These are phyloP conservation scores for Lutraria rhynchaena DNA, from an alignment of 1,140 invertebrate species.

Conservation along the genomic window DNA sequence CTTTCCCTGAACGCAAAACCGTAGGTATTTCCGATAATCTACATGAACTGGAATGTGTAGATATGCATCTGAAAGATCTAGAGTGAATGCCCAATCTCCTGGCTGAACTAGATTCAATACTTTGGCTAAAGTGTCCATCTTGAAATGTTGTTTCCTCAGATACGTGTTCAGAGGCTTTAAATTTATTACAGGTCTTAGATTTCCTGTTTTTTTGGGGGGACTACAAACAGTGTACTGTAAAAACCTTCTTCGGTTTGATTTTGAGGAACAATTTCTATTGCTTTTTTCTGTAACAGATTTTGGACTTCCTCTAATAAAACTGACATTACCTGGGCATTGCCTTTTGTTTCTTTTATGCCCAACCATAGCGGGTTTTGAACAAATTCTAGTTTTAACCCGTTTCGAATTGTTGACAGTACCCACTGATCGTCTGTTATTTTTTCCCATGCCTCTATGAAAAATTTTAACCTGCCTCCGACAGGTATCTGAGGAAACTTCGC, in stretches of 20 bases:
- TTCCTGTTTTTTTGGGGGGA: slow-evolving; percentile 32
- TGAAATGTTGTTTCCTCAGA: slow-evolving; percentile 37
- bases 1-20: slow-evolving; percentile 17
- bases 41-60: neutral
- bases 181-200: slow-evolving; percentile 41
- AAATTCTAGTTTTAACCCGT: slow-evolving; percentile 5
- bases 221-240: slow-evolving; percentile 43
- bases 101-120: slow-evolving; percentile 16
- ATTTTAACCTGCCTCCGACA: neutral
- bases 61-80: slow-evolving; percentile 33
- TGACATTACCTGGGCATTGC: neutral
- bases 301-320: neutral
- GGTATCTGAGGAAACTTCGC: slow-evolving; percentile 8
- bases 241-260: slow-evolving; percentile 17
- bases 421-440: slow-evolving; percentile 23
- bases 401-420: neutral
- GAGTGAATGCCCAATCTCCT: slow-evolving; percentile 17
- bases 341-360: slow-evolving; percentile 14
- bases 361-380: neutral
- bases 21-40: slow-evolving; percentile 2
- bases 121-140: slow-evolving; percentile 25
- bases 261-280: slow-evolving; percentile 1
- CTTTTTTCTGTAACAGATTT: neutral
- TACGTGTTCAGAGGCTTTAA: slow-evolving; percentile 44
- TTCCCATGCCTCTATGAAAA: neutral